These are phyloP conservation scores for Acomys russatus DNA, from an alignment of 2,797 vertebrate genomes.

Conservation along the genomic window DNA sequence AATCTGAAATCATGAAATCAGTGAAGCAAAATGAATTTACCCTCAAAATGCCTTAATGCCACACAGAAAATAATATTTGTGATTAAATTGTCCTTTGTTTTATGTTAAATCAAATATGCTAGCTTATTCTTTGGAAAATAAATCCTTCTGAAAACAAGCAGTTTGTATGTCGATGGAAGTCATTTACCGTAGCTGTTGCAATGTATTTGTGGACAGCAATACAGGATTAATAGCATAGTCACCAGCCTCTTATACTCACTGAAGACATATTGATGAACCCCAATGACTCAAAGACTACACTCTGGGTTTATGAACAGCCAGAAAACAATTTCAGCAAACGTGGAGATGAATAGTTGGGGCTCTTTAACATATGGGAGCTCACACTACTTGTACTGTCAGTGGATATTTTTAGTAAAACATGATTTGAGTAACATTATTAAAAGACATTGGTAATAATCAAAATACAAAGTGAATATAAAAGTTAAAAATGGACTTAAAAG, in stretches of 20 bases:
- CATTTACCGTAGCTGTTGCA: not conserved
- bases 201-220: not conserved
- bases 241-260: not conserved
- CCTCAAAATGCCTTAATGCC: not conserved
- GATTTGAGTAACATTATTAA: not conserved
- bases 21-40: not conserved
- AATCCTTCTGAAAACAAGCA: not conserved
- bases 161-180: not conserved
- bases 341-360: not conserved
- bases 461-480: too few species aligned
- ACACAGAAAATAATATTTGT: not conserved
- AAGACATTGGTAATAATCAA: too few species aligned
- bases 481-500: too few species aligned
- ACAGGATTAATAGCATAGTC: accelerated
- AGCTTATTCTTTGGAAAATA: not conserved
- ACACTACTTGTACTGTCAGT: not conserved
- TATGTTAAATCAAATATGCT: not conserved
- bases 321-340: not conserved
- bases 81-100: not conserved
- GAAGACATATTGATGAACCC: not conserved
- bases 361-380: not conserved
- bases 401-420: not conserved
- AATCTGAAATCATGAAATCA: not conserved
- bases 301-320: not conserved
- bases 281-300: accelerated